phyloP scores from a whole-genome alignment of 2,797 vertebrate species.

The Knipowitschia caucasica region DNA sequence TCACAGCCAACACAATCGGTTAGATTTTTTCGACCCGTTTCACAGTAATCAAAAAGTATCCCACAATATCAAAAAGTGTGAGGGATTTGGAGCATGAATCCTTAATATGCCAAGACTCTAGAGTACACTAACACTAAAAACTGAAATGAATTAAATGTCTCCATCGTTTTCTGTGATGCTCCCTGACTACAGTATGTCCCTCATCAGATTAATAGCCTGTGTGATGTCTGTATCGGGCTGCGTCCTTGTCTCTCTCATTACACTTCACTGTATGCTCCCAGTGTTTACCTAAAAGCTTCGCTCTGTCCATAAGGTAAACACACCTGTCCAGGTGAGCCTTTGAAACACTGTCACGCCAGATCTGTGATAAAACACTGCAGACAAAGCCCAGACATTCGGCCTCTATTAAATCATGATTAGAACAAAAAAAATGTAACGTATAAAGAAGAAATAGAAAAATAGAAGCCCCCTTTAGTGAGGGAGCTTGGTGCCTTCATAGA shows the following conservation, averaged over 20 bases:
- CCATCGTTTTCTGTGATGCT: neutral
- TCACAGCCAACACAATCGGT: constrained; percentile 29
- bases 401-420: too few species aligned
- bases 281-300: constrained; percentile 62
- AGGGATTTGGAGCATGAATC: neutral
- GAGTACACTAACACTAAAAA: constrained; percentile 6
- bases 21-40: constrained; percentile 29
- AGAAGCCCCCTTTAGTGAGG: too few species aligned
- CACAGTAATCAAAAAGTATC: neutral
- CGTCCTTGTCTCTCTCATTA: constrained; percentile 46
- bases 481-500: too few species aligned
- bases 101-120: neutral
- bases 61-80: constrained; percentile 7
- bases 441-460: too few species aligned
- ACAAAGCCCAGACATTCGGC: constrained; percentile 4
- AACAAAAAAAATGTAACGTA: too few species aligned
- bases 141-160: constrained; percentile 20
- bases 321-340: constrained; percentile 58
- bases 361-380: constrained; percentile 22
- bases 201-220: constrained; percentile 49
- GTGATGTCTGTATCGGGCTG: constrained; percentile 34
- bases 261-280: constrained; percentile 30
- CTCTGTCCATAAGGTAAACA: constrained; percentile 56
- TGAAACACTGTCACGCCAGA: constrained; percentile 36
- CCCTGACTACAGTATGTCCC: constrained; percentile 25